Conservation (phyloP, 1,140 invertebrate genomes). For the Sinonovacula constricta region DNA sequence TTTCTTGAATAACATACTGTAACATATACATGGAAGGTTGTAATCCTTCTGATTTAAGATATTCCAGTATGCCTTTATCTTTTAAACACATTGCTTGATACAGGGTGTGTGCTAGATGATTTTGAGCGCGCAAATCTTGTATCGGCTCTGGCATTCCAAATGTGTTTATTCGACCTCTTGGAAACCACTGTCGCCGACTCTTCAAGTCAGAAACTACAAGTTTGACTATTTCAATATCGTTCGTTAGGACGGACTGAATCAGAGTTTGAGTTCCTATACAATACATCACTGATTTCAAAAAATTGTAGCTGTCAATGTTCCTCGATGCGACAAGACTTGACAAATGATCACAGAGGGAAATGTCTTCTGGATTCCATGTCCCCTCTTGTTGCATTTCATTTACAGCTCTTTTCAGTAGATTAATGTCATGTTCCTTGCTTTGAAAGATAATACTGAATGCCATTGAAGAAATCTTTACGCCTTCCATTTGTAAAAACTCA, state of each 20-base stretch:
- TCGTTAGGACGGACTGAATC: neutral
- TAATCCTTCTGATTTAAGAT: neutral
- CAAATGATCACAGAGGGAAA: neutral
- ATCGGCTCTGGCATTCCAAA: neutral
- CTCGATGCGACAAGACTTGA: neutral
- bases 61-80: neutral
- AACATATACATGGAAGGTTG: neutral
- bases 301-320: neutral
- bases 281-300: neutral
- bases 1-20: neutral
- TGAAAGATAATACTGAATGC: neutral
- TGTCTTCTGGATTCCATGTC: neutral
- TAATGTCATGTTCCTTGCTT: neutral
- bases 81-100: neutral
- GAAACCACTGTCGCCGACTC: neutral
- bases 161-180: neutral
- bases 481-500: neutral
- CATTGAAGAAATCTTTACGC: neutral
- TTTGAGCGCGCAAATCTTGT: neutral
- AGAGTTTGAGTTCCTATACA: neutral
- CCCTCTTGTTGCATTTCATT: neutral
- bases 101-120: neutral
- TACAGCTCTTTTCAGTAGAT: neutral
- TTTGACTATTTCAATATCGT: neutral
- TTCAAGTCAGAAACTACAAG: neutral